Conservation (phyloP, 2,888 invertebrate species). For the Atherix ibis region DNA sequence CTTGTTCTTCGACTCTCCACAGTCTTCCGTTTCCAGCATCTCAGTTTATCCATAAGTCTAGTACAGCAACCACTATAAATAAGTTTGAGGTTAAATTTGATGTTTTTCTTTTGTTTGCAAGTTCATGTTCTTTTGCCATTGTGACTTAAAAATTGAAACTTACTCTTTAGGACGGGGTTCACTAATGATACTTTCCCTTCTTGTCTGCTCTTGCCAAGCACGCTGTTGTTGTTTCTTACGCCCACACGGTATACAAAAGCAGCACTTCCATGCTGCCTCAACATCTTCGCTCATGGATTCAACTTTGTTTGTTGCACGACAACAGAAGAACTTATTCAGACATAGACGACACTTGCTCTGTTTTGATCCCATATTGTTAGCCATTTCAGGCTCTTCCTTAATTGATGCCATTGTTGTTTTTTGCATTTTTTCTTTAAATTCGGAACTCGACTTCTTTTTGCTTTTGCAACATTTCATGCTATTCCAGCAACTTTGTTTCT, state of each 20-base stretch:
- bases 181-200: slow-evolving; percentile 40
- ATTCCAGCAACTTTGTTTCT: slow-evolving; percentile 27
- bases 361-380: slow-evolving; percentile 8
- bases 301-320: slow-evolving; percentile 30
- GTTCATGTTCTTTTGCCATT: no score
- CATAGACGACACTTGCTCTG: slow-evolving; percentile 27
- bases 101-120: not conserved
- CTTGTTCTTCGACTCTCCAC: slow-evolving; percentile 44
- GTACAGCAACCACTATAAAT: slow-evolving; percentile 25
- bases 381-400: slow-evolving; percentile 13
- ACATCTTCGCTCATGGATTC: slow-evolving; percentile 21
- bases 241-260: slow-evolving; percentile 30
- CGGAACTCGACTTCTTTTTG: slow-evolving; percentile 27
- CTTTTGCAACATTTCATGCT: slow-evolving; percentile 30
- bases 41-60: slow-evolving; percentile 22
- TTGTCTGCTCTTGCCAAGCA: slow-evolving; percentile 34
- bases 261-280: slow-evolving; percentile 25
- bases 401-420: slow-evolving; percentile 15
- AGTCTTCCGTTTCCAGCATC: slow-evolving; percentile 34
- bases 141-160: slow-evolving; percentile 5
- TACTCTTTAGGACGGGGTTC: slow-evolving; percentile 30
- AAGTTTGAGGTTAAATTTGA: slow-evolving; percentile 1
- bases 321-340: slow-evolving; percentile 29
- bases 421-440: slow-evolving; percentile 8
- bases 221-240: slow-evolving; percentile 19